phyloP scores from a whole-genome alignment of 23 tunicate species.

The Oikopleura albicans region DNA sequence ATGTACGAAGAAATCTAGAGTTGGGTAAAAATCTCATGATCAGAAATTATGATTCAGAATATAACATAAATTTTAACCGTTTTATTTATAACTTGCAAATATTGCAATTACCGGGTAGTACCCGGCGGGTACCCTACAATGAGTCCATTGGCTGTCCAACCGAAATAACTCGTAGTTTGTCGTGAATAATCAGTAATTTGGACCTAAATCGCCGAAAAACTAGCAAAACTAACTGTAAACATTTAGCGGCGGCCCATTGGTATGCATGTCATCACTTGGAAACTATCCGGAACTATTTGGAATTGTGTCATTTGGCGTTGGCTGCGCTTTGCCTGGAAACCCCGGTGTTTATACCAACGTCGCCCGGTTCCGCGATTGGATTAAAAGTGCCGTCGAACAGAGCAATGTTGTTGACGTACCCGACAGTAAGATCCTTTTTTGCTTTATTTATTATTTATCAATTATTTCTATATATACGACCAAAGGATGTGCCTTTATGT shows the following conservation, averaged over 20 bases:
- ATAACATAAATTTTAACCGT: no score
- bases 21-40: no score
- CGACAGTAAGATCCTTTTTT: not conserved
- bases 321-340: slow-evolving; percentile 6
- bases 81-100: no score
- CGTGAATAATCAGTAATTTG: not conserved
- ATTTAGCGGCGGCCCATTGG: slow-evolving; percentile 5
- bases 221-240: no score
- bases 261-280: not conserved
- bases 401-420: not conserved
- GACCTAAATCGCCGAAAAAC: no score
- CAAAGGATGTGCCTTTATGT: no score
- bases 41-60: no score
- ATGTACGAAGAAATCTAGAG: no score
- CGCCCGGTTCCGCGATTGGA: not conserved
- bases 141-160: not conserved
- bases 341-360: slow-evolving; percentile 11
- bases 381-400: not conserved
- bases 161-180: not conserved
- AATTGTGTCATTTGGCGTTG: slow-evolving; percentile 12
- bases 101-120: no score
- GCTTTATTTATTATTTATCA: not conserved
- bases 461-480: no score
- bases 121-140: no score
- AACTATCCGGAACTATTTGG: slow-evolving; percentile 5